Percentiles rank a stretch among this genome's conserved stretches.
Conservation (phyloP, 2,113 vertebrate genomes). For the Ageneiosus marmoratus region DNA sequence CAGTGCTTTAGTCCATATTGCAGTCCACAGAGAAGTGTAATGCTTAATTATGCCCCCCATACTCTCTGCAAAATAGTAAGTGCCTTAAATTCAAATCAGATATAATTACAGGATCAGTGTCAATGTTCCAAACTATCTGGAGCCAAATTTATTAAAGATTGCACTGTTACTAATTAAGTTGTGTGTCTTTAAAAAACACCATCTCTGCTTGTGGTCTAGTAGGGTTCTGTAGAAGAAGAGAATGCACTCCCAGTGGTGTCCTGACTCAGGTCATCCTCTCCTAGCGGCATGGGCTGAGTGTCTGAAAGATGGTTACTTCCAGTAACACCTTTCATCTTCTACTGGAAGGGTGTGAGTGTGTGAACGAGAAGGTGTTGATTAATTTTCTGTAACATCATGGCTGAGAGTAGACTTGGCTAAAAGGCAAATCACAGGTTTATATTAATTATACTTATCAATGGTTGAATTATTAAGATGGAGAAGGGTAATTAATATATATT, state of each 20-base stretch:
- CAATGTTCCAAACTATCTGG: slow-evolving; percentile 62
- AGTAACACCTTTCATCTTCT: neutral
- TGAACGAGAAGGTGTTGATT: neutral
- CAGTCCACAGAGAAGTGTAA: slow-evolving; percentile 27
- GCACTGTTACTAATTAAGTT: slow-evolving; percentile 65
- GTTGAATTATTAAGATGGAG: too few species aligned
- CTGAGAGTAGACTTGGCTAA: too few species aligned
- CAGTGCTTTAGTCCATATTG: neutral
- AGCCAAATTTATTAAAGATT: slow-evolving; percentile 66
- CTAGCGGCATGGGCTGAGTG: too few species aligned
- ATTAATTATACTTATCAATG: neutral
- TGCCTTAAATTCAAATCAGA: slow-evolving; percentile 38
- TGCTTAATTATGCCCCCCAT: slow-evolving; percentile 35
- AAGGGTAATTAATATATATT: too few species aligned
- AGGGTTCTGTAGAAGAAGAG: slow-evolving; percentile 47
- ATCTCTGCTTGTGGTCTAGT: slow-evolving; percentile 57
- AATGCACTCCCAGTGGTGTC: slow-evolving; percentile 3
- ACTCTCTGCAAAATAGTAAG: slow-evolving; percentile 11
- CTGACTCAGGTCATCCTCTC: slow-evolving; percentile 31
- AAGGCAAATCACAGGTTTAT: neutral
- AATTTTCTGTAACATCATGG: neutral
- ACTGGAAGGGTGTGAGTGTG: neutral
- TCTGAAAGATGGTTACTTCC: neutral
- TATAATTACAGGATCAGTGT: slow-evolving; percentile 59
- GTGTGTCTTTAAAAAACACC: slow-evolving; percentile 71